These are phyloP conservation scores for Melospiza melodia DNA, from an alignment of 2,113 vertebrate species.

Conservation along the genomic window DNA sequence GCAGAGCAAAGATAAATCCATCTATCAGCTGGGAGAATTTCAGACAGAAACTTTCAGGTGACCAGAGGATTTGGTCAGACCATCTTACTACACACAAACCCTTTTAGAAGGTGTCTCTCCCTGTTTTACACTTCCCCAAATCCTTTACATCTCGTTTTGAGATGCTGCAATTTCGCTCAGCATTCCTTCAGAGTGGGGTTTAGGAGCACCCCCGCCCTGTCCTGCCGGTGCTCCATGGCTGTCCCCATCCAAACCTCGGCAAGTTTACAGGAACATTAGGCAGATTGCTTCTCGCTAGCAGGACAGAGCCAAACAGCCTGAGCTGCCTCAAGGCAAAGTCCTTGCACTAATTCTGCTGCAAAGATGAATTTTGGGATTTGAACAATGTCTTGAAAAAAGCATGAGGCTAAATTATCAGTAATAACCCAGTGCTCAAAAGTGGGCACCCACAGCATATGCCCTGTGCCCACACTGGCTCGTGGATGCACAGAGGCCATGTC, in stretches of 20 bases:
- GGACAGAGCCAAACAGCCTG: constrained; percentile 8
- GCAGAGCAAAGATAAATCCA: background rate
- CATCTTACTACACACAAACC: background rate
- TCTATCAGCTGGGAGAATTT: background rate
- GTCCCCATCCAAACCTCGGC: constrained; percentile 13
- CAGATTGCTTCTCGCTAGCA: background rate
- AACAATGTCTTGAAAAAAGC: background rate
- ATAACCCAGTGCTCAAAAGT: background rate
- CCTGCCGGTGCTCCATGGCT: constrained; percentile 8
- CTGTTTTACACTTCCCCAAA: background rate
- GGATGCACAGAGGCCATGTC: background rate
- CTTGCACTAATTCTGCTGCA: background rate
- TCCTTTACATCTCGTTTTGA: background rate
- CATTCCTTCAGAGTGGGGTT: background rate
- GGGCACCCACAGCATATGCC: background rate
- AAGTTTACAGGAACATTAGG: background rate
- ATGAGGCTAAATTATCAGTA: background rate
- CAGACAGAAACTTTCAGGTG: background rate
- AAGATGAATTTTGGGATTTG: background rate
- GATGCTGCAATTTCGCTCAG: background rate
- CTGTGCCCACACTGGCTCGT: background rate
- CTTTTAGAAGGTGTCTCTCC: background rate
- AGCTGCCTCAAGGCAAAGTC: background rate
- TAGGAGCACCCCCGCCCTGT: background rate
- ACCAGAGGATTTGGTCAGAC: background rate